Conservation (phyloP, 2,888 invertebrate genomes). For the Itoplectis maculator region DNA sequence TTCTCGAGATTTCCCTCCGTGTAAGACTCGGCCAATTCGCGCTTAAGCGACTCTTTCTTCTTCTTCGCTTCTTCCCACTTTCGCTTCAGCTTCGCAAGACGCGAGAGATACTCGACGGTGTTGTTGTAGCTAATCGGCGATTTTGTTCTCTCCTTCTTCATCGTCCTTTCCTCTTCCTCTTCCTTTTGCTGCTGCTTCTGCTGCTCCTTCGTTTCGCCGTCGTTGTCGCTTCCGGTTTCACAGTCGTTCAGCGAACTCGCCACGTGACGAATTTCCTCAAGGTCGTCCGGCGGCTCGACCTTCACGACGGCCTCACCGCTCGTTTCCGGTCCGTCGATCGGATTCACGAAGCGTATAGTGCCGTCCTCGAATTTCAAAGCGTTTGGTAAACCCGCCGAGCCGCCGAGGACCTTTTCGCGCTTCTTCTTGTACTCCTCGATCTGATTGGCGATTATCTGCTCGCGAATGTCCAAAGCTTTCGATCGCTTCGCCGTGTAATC, state of each 20-base stretch:
- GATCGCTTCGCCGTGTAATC: conserved; percentile 74
- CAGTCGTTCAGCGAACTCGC: not conserved
- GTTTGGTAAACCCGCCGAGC: conserved; percentile 59
- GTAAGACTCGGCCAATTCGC: conserved; percentile 73
- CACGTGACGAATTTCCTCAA: conserved; percentile 27
- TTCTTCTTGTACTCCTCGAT: conserved; percentile 83
- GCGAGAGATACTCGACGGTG: conserved; percentile 73
- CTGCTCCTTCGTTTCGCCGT: too few species aligned
- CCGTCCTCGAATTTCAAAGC: conserved; percentile 70
- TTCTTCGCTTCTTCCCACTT: conserved; percentile 79
- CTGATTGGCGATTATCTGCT: conserved; percentile 82
- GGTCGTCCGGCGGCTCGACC: conserved; percentile 38
- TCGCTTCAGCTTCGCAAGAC: conserved; percentile 73
- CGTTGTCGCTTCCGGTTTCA: not conserved
- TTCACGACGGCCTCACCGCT: conserved; percentile 42
- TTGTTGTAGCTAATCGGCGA: conserved; percentile 51
- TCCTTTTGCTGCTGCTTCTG: too few species aligned
- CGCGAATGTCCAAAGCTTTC: conserved; percentile 75
- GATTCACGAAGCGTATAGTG: conserved; percentile 66
- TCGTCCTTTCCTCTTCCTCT: not conserved
- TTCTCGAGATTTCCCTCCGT: conserved; percentile 78
- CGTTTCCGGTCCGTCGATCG: conserved; percentile 20
- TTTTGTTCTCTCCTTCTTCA: not conserved
- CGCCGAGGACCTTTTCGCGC: conserved; percentile 80
- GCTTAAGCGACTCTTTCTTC: conserved; percentile 74